phyloP scores from a whole-genome alignment of 2,888 invertebrate species.

The Rapana venosa region DNA sequence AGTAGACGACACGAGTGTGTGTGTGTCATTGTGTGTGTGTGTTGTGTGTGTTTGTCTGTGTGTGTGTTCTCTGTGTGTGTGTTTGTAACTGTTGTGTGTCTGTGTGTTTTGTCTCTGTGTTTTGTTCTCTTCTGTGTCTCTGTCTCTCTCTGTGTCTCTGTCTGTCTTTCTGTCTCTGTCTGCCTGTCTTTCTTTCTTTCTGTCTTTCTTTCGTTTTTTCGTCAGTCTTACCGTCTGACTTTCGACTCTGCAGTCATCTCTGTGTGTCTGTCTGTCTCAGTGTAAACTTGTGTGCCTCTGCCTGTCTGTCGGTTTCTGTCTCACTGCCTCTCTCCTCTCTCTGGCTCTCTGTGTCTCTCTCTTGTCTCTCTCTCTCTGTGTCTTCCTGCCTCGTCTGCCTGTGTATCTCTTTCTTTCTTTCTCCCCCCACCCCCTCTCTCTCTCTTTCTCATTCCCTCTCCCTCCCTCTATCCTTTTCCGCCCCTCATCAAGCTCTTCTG shows the following conservation, averaged over 20 bases:
- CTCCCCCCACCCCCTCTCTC: neutral
- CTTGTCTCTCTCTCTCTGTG: neutral
- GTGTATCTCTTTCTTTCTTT: constrained; percentile 35
- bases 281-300: neutral
- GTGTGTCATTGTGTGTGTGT: too few species aligned
- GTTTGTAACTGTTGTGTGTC: neutral
- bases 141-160: constrained; percentile 1
- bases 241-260: neutral
- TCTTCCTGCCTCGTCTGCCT: constrained; percentile 29
- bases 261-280: neutral
- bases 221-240: neutral
- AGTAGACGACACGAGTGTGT: too few species aligned
- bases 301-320: neutral
- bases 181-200: constrained; percentile 1
- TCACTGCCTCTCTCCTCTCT: too few species aligned
- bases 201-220: neutral
- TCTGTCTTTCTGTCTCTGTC: constrained; percentile 21
- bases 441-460: neutral
- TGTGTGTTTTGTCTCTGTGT: neutral
- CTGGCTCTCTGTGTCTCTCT: too few species aligned
- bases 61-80: neutral
- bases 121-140: neutral
- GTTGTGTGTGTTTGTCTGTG: too few species aligned
- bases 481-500: constrained; percentile 42
- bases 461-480: neutral